Evolutionary conservation across 2,888 invertebrate genomes (phyloP).

Genomic region (Brenthis hecate): DNA sequence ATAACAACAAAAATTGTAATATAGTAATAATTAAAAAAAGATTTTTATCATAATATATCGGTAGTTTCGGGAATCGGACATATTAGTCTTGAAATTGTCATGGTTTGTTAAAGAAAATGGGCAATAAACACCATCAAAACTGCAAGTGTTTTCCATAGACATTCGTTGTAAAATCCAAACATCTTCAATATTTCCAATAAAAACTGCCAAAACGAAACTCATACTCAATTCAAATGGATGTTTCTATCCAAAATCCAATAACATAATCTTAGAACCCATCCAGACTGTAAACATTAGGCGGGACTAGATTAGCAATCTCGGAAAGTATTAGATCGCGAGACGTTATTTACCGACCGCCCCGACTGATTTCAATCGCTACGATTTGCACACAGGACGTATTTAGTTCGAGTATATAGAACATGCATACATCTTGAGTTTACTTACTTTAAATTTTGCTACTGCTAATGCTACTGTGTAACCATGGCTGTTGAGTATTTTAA

Average conservation of each 20-base stretch:
- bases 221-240: constrained; percentile 9
- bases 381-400: constrained; percentile 53
- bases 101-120: no score
- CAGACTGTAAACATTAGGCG: constrained; percentile 36
- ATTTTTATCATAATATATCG: no score
- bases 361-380: constrained; percentile 76
- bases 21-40: no score
- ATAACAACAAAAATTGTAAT: no score
- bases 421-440: constrained; percentile 8
- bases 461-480: background rate
- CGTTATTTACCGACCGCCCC: constrained; percentile 72
- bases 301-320: constrained; percentile 68
- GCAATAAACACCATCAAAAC: no score
- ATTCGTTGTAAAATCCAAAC: background rate
- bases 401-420: constrained; percentile 22
- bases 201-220: background rate
- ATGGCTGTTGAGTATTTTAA: no score
- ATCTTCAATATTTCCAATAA: background rate
- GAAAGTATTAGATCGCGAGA: constrained; percentile 75
- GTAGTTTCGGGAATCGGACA: no score
- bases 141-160: no score
- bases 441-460: background rate
- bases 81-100: no score
- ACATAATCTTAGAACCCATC: constrained; percentile 36
- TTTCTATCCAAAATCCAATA: constrained; percentile 25